Percentiles rank a stretch among this genome's conserved stretches.
phyloP scores from a whole-genome alignment of 2,888 invertebrate species.

The Agriopis marginaria region DNA sequence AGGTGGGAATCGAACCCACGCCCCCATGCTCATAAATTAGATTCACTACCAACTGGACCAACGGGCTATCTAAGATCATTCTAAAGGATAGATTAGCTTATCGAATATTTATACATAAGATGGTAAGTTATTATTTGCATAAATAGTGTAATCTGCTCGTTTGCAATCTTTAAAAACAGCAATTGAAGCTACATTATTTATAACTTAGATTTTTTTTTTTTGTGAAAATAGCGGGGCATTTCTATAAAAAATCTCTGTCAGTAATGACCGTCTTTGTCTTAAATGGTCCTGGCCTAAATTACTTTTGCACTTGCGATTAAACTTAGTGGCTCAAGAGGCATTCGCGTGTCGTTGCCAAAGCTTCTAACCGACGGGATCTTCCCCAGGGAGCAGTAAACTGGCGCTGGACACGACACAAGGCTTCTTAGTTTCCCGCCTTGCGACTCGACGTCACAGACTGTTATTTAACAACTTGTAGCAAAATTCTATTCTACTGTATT shows the following conservation, averaged over 20 bases:
- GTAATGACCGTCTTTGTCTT: conserved; percentile 46
- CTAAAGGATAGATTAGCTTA: no score
- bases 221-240: conserved; percentile 8
- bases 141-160: no score
- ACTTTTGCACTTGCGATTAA: conserved; percentile 57
- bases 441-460: conserved; percentile 37
- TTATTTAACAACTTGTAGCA: conserved; percentile 47
- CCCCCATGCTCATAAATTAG: no score
- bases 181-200: neutral
- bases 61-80: no score
- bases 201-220: no score
- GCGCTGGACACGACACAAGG: conserved; percentile 52
- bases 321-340: conserved; percentile 54
- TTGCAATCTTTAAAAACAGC: neutral
- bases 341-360: conserved; percentile 53
- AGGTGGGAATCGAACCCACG: no score
- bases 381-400: conserved; percentile 56
- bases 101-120: no score
- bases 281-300: conserved; percentile 52
- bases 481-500: conserved; percentile 36
- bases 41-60: no score
- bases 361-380: conserved; percentile 48
- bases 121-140: neutral
- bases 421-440: conserved; percentile 25
- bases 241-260: conserved; percentile 39